Evolutionary conservation across 1,140 invertebrate genomes (phyloP), one percentile per base, ranked within the genome.

Genomic region (Odontomachus brunneus): DNA sequence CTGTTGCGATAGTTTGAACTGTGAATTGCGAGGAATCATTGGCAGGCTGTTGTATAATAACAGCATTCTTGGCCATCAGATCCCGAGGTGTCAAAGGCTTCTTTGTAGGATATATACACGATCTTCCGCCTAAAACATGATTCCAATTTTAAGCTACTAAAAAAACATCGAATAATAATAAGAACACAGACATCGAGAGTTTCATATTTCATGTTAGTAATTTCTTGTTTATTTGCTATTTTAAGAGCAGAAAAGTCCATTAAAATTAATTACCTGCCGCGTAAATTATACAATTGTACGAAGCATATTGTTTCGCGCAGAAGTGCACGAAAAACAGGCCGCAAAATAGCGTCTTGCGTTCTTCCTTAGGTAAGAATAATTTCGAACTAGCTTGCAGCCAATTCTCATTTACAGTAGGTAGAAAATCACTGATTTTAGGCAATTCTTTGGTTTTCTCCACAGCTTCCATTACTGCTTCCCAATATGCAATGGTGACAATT

Each of bases 401-500:
- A 5, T 85, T 48, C 5, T 85, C 84, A 3, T 57, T 65, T n/a
- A 85, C 49, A 0, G 1, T 57, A 24, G 82, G 71, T n/a, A 85
- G 24, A 76, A 72, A 85, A 49, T 83, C 24, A 3, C 62, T 19
- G 26, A 55, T 55, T 65, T 83, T 29, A 12, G 84, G 81, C 15
- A 69, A 65, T 71, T 71, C 55, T 48, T 76, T 53, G 5, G 3
- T 48, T 15, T 83, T 29, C 5, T 57, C 14, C 0, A 95, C 89
- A 29, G 94, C 91, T 83, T 94, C 91, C 1, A 95, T 51, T 74
- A 95, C 93, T 44, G 95, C 94, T 57, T 93, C 92, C 95, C 97
- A 96, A 91, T 95, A 97, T 2, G 94, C 92, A n/a, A 94, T 92
- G 15, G 94, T 95, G 0, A 97, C 96, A 84, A 97, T 96, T 9